Evolutionary conservation across 2,888 invertebrate species (phyloP), one percentile per base, ranked within the genome.

Genomic region (Acleris sparsana): DNA sequence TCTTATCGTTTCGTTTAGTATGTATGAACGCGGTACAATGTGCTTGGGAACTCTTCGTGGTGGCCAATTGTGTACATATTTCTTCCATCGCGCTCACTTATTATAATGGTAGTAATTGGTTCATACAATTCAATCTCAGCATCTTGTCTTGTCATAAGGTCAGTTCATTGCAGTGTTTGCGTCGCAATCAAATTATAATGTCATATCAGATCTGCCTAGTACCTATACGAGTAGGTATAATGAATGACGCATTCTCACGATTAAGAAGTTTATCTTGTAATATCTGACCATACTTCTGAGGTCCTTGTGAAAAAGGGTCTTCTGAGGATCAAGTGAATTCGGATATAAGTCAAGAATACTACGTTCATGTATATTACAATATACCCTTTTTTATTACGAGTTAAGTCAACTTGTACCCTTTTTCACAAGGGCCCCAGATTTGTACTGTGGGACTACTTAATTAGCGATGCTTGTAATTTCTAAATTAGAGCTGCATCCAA

Each of bases 31-130:
- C 25, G 29, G 16, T 56, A 18, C 48, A 61, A 56, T 66, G 61
- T 57, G 62, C 66, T 52, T 66, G 66, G 57, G 66, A 66, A 66
- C 66, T 17, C 13, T 5, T 16, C 51, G 33, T 51, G 62, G 46
- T 66, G 52, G 61, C 20, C 66, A 53, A 57, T 62, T 66, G 62
- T 62, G 53, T 53, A 46, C 49, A 20, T 61, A 49, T 29, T 29
- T 61, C 51, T 53, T 52, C 66, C 61, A 52, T 39, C 61, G 48
- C 39, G 9, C 55, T 51, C 65, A 66, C 53, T 66, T 62, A 66
- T 53, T 62, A 48, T 66, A 62, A 66, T 66, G 57, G 62, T 57
- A 62, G 66, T 66, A 66, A 66, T 66, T 66, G 60, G 44, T 57
- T 16, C 25, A 51, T 62, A 66, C 66, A 62, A 62, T 66, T 66